These are phyloP conservation scores for Eupithecia insigniata DNA, from an alignment of 2,888 invertebrate genomes.

Conservation along the genomic window DNA sequence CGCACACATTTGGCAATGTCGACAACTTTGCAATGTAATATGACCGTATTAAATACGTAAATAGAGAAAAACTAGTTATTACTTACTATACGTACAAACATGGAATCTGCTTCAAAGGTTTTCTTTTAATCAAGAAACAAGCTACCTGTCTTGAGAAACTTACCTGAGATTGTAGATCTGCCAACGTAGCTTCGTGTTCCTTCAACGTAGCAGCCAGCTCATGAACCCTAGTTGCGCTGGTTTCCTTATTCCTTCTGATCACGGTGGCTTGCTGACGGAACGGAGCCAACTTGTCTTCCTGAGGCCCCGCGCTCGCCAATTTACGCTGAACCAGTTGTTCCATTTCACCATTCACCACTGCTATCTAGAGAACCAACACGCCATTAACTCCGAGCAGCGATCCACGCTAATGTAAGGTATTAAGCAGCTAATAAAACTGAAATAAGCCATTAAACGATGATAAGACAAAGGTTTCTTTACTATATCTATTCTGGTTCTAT, in stretches of 20 bases:
- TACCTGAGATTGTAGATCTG: slow-evolving; percentile 82
- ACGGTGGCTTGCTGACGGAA: slow-evolving; percentile 94
- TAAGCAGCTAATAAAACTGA: not conserved
- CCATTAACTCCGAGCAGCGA: not conserved
- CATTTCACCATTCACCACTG: slow-evolving; percentile 84
- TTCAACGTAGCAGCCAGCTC: slow-evolving; percentile 86
- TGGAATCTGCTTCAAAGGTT: not conserved
- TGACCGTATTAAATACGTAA: slow-evolving; percentile 10
- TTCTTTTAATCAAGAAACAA: not conserved
- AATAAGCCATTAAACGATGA: not conserved
- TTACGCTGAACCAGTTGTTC: slow-evolving; percentile 89
- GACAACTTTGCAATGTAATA: slow-evolving; percentile 2
- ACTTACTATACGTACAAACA: not conserved
- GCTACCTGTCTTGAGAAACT: not conserved
- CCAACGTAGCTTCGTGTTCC: slow-evolving; percentile 85
- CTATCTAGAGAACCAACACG: slow-evolving; percentile 64
- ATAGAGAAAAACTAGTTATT: slow-evolving; percentile 7
- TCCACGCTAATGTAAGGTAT: not conserved
- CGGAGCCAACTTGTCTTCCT: slow-evolving; percentile 90
- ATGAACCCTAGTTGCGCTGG: slow-evolving; percentile 87
- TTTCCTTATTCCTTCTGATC: slow-evolving; percentile 91
- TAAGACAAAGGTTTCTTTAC: not conserved
- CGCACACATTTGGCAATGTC: slow-evolving; percentile 11
- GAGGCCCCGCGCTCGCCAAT: slow-evolving; percentile 86
- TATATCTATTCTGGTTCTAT: not conserved